A percentile compares a stretch with the other conserved stretches of the same genome.
phyloP scores from a whole-genome alignment of 2,113 vertebrate genomes.

The Epinephelus cyanopodus region DNA sequence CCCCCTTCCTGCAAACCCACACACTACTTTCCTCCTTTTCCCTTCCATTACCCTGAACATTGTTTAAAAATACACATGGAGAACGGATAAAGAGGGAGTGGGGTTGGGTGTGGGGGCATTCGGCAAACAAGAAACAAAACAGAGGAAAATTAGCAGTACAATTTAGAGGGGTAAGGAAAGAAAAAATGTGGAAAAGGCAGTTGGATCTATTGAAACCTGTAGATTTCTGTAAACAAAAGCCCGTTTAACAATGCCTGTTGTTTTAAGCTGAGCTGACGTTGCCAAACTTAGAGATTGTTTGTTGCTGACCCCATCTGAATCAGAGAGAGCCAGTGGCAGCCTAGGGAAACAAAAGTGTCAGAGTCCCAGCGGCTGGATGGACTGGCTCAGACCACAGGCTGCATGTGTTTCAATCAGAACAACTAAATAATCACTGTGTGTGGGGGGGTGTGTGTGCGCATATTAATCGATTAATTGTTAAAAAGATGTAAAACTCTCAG shows the following conservation, averaged over 20 bases:
- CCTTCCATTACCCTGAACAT: constrained; percentile 42
- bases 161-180: constrained; percentile 25
- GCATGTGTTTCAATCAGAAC: constrained; percentile 26
- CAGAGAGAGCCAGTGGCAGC: constrained; percentile 58
- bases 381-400: constrained; percentile 36
- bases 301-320: constrained; percentile 83
- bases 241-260: constrained; percentile 79
- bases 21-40: constrained; percentile 25
- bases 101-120: neutral
- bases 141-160: constrained; percentile 39
- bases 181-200: constrained; percentile 35
- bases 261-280: constrained; percentile 83
- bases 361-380: constrained; percentile 42
- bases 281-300: constrained; percentile 85
- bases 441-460: neutral
- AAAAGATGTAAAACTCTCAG: neutral
- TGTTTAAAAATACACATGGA: constrained; percentile 47
- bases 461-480: neutral
- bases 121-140: constrained; percentile 58
- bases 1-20: neutral
- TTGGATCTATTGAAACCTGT: constrained; percentile 73
- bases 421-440: constrained; percentile 28
- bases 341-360: constrained; percentile 66
- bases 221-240: constrained; percentile 80
- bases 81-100: neutral